phyloP scores from a whole-genome alignment of 2,888 invertebrate species.

The Pristionchus entomophagus region DNA sequence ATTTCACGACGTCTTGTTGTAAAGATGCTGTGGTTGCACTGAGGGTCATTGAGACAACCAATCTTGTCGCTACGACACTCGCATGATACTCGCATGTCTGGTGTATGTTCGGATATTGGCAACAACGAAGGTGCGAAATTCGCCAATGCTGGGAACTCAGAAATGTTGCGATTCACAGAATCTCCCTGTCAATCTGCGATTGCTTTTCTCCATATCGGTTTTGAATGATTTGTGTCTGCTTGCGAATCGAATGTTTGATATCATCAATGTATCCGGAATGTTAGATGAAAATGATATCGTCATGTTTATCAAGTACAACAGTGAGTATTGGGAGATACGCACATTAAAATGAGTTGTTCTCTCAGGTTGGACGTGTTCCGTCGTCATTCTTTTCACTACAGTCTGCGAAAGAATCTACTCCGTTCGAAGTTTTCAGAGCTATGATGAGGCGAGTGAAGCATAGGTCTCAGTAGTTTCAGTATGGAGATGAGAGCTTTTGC shows the following conservation, averaged over 20 bases:
- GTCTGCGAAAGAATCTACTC: not conserved
- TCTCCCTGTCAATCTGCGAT: not conserved
- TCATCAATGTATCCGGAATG: not conserved
- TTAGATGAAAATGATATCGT: not conserved
- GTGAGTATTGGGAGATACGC: not conserved
- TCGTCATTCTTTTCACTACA: not conserved
- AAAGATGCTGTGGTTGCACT: no score
- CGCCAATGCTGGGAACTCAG: no score
- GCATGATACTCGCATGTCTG: no score
- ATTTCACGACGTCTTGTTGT: no score
- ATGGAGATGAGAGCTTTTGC: not conserved
- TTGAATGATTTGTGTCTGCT: not conserved
- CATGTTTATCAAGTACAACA: not conserved
- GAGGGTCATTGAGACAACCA: no score
- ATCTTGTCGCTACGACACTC: no score
- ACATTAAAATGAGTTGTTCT: no score
- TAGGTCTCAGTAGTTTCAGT: no score
- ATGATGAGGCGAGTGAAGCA: not conserved
- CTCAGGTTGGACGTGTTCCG: not conserved
- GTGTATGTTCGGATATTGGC: no score
- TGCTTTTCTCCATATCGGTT: conserved; percentile 1
- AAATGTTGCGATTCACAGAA: no score
- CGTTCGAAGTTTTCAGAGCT: not conserved
- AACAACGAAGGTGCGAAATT: no score
- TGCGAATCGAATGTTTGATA: not conserved